Conservation (phyloP, 2,888 invertebrate genomes). For the Acronicta alni region DNA sequence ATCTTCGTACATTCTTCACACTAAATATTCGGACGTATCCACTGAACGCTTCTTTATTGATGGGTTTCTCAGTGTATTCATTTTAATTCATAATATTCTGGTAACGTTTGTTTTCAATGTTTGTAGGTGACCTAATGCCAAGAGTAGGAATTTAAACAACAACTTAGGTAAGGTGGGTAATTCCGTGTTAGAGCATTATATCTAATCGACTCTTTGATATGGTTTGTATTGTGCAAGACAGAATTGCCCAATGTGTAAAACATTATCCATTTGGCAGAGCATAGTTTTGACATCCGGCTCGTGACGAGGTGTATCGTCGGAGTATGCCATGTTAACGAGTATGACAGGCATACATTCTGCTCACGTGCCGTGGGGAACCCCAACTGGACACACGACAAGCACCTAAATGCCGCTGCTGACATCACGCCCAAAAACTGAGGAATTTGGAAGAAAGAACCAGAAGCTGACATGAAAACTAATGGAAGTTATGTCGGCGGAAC, state of each 20-base stretch:
- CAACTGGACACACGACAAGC: constrained; percentile 70
- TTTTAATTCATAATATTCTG: constrained; percentile 49
- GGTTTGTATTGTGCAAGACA: constrained; percentile 18
- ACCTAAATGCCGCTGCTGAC: constrained; percentile 76
- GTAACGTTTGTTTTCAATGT: constrained; percentile 28
- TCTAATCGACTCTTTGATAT: constrained; percentile 29
- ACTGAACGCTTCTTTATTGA: constrained; percentile 21
- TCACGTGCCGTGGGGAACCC: constrained; percentile 80
- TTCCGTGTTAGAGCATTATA: constrained; percentile 40
- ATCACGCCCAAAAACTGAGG: constrained; percentile 70
- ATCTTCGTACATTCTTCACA: too few species aligned
- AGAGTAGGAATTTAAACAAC: constrained; percentile 40
- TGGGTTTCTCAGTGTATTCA: constrained; percentile 15
- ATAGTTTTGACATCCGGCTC: constrained; percentile 67
- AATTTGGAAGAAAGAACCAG: constrained; percentile 63
- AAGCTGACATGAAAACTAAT: constrained; percentile 56
- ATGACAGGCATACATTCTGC: constrained; percentile 65
- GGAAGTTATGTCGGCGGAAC: constrained; percentile 29
- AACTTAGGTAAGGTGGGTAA: constrained; percentile 48
- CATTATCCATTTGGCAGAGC: constrained; percentile 26
- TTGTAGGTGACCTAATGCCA: constrained; percentile 50
- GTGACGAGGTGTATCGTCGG: constrained; percentile 49
- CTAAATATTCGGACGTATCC: constrained; percentile 29
- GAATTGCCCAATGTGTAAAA: constrained; percentile 20
- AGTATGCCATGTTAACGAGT: constrained; percentile 58